Evolutionary conservation across 2,113 vertebrate species (phyloP), one percentile per base, ranked within the genome.

Genomic region (Isichthys henryi): DNA sequence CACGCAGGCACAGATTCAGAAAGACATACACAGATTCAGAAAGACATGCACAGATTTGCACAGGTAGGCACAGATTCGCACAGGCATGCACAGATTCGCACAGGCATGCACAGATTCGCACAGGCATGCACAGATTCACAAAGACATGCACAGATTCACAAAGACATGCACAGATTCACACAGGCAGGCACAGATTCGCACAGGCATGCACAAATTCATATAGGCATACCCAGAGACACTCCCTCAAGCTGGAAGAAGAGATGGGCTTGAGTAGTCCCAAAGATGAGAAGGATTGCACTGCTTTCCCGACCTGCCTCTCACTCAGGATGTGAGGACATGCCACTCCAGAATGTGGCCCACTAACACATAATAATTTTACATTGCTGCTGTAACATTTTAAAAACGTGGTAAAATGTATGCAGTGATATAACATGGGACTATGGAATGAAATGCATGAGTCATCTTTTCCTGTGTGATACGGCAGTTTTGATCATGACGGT

Each of bases 361-460:
- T 53, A 35, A 53, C 31, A 35, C 86, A 87, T 80, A 80, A 80
- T 80, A 80, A 80, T 80, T 80, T 80, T 80, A 80, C 74, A 84
- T 46, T 48, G 45, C 82, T 84, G 43, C 82, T 84, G 45, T 48
- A 48, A 23, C 82, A 84, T 84, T 84, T 82, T 11, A 21, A 48
- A 43, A 83, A 83, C 17, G 9, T 45, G 35, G 39, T 23, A n/a
- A 45, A 84, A 80, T 80, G 31, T 84, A 84, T 84, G 82, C 82
- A 43, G 82, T 84, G 43, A 84, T n/a, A 84, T 48, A 84, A 84
- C 23, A 84, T 84, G 82, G 23, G 45, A 13, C 82, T 48, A 48
- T 84, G 35, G 35, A 84, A 45, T 48, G 82, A 10, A 48, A 48
- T 19, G 23, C 3, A 84, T 84, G 43, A 48, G 23, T 84, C 45